Conservation (phyloP, 2,797 vertebrate genomes). For the Coregonus suidteri region DNA sequence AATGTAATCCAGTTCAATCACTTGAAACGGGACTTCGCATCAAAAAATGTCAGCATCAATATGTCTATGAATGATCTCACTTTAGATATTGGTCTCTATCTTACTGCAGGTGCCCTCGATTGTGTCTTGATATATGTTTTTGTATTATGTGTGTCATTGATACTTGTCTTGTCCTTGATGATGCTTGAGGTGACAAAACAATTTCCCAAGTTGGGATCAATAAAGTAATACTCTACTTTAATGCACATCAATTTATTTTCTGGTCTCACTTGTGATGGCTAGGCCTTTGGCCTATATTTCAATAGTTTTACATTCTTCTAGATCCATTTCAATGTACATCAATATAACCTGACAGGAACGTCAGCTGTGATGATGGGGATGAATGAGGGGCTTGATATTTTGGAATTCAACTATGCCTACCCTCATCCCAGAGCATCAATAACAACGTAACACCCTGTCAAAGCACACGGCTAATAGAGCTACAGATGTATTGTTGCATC, state of each 20-base stretch:
- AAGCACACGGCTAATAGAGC: background rate
- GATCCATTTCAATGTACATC: constrained; percentile 52
- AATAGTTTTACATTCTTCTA: constrained; percentile 20
- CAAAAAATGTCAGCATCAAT: background rate
- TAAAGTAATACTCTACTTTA: background rate
- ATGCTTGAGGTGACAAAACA: background rate
- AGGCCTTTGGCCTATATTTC: background rate
- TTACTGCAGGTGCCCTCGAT: background rate
- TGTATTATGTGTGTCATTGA: background rate
- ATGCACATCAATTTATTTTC: background rate
- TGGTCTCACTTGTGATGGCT: background rate
- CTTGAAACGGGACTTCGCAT: background rate
- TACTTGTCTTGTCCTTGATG: background rate
- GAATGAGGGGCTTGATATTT: constrained; percentile 63
- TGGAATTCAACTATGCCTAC: constrained; percentile 65
- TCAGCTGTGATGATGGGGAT: constrained; percentile 59
- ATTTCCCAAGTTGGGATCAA: background rate
- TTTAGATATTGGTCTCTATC: background rate
- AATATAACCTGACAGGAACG: constrained; percentile 58
- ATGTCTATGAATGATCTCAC: too few relatives aligned
- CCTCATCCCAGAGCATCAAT: constrained; percentile 66
- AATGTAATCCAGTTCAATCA: background rate
- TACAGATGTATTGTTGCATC: background rate
- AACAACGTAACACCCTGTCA: constrained; percentile 53
- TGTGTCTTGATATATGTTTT: background rate